Percentiles rank a stretch among this genome's conserved stretches.
These are phyloP conservation scores for Drosophila sturtevanti DNA, from an alignment of 1,140 invertebrate species.

Conservation along the genomic window DNA sequence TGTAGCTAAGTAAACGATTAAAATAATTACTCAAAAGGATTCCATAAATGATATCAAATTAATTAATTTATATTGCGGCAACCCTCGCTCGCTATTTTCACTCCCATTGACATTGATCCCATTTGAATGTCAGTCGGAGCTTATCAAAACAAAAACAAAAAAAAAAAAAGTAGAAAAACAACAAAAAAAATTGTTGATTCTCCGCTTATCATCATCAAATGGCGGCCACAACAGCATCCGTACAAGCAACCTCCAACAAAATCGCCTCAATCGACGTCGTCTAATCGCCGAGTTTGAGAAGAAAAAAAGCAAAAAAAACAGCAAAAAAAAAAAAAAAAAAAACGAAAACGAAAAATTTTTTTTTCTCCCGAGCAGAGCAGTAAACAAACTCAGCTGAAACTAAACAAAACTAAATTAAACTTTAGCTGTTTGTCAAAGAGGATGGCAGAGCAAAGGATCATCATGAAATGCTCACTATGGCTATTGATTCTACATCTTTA, in stretches of 20 bases:
- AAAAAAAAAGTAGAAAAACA: not conserved
- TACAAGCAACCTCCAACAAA: not conserved
- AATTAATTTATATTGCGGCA: not conserved
- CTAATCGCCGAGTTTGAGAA: not conserved
- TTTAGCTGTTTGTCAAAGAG: not conserved
- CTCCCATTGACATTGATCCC: not conserved
- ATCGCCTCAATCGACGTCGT: not conserved
- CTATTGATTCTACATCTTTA: not conserved
- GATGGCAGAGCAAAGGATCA: not conserved
- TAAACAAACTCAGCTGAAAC: slow-evolving; percentile 26
- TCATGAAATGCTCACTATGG: not conserved
- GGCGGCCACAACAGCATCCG: not conserved
- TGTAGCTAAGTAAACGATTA: too few relatives aligned
- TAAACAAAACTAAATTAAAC: not conserved
- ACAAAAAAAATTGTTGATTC: not conserved
- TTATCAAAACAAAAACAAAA: slow-evolving; percentile 19
- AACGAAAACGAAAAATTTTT: not conserved
- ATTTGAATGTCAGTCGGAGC: slow-evolving; percentile 38
- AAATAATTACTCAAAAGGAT: too few relatives aligned
- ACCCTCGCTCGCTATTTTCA: slow-evolving; percentile 17
- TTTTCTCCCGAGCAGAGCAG: slow-evolving; percentile 15
- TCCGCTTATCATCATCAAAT: slow-evolving; percentile 38
- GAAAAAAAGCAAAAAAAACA: not conserved
- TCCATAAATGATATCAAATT: too few relatives aligned
- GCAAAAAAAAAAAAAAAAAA: not conserved